phyloP scores from a whole-genome alignment of 64 coral and sea anemone species.

The Pachyseris speciosa region DNA sequence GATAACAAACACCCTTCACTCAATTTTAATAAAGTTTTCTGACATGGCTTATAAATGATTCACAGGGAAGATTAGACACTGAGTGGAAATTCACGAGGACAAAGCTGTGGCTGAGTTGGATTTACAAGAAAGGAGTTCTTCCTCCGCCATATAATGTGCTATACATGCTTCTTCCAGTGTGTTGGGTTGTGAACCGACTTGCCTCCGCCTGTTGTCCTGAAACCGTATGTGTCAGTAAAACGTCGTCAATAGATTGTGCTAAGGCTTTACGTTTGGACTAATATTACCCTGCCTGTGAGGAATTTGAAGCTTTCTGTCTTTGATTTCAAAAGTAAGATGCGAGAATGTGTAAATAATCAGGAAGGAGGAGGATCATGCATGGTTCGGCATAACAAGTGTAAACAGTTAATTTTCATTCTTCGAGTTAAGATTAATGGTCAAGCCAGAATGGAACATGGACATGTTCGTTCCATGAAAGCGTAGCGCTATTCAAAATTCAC shows the following conservation, averaged over 20 bases:
- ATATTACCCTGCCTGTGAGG: too few relatives aligned
- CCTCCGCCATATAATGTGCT: neutral
- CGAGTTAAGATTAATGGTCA: too few relatives aligned
- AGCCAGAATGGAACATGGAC: too few relatives aligned
- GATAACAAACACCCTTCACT: neutral
- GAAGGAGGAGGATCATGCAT: too few relatives aligned
- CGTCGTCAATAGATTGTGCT: neutral
- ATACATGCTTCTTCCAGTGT: neutral
- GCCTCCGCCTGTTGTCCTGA: neutral
- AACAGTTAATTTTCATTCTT: too few relatives aligned
- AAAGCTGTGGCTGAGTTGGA: slow-evolving; percentile 12
- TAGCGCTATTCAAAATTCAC: too few relatives aligned
- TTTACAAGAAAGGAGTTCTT: slow-evolving; percentile 21
- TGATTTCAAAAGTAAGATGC: too few relatives aligned
- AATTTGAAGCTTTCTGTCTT: too few relatives aligned
- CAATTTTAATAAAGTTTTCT: neutral
- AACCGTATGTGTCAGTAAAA: neutral
- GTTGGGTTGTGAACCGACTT: neutral
- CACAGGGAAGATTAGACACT: neutral
- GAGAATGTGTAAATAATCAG: too few relatives aligned
- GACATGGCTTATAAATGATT: neutral
- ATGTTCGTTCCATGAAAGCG: too few relatives aligned
- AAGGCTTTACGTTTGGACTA: too few relatives aligned
- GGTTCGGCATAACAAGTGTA: too few relatives aligned
- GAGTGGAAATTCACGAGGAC: neutral